Percentiles rank a stretch among this genome's conserved stretches.
These are phyloP conservation scores for Cantharis lateralis DNA, from an alignment of 2,888 invertebrate species.

Conservation along the genomic window DNA sequence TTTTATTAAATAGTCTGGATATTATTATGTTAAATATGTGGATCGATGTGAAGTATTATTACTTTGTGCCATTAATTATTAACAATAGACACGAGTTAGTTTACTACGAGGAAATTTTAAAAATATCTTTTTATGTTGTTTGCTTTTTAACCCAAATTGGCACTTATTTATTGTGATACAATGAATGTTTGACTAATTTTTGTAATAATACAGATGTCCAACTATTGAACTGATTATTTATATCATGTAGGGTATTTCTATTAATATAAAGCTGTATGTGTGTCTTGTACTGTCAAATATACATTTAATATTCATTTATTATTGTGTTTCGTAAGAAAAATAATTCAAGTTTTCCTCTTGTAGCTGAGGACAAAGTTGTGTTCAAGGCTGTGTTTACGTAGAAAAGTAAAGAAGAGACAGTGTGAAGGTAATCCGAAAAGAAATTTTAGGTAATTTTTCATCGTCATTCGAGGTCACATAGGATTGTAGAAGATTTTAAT, in stretches of 20 bases:
- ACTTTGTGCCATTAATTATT: constrained; percentile 45
- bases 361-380: no score
- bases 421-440: no score
- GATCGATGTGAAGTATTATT: constrained; percentile 39
- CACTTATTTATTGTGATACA: constrained; percentile 52
- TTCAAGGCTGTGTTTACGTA: no score
- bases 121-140: constrained; percentile 32
- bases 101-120: constrained; percentile 17
- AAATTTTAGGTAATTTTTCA: no score
- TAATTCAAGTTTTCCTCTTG: no score
- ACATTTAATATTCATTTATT: constrained; percentile 34
- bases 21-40: constrained; percentile 40
- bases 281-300: constrained; percentile 49
- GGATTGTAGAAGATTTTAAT: no score
- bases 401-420: no score
- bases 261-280: constrained; percentile 40
- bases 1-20: constrained; percentile 39
- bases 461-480: no score
- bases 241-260: constrained; percentile 44
- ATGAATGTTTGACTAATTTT: constrained; percentile 43
- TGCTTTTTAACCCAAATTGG: constrained; percentile 39
- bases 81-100: constrained; percentile 23
- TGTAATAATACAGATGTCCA: constrained; percentile 41
- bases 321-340: no score
- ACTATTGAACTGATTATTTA: constrained; percentile 49